These are phyloP conservation scores for Chaetops frenatus DNA, from an alignment of 2,113 vertebrate genomes.

Conservation along the genomic window DNA sequence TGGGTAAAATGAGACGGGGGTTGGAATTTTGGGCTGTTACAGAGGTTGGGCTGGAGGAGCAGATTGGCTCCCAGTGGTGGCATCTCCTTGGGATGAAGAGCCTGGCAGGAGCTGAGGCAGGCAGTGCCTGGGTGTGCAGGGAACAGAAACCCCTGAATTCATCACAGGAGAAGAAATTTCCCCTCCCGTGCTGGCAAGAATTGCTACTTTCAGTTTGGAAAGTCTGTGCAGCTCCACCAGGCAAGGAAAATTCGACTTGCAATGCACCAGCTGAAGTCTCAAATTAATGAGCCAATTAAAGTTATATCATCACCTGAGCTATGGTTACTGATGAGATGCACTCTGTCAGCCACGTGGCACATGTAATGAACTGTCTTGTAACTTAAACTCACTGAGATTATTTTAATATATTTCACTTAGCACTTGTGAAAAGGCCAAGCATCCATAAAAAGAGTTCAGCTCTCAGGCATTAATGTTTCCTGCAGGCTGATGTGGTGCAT, in stretches of 20 bases:
- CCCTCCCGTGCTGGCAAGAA: neutral
- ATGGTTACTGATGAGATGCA: neutral
- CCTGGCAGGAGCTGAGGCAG: neutral
- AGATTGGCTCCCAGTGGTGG: neutral
- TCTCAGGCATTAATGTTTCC: neutral
- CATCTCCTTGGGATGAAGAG: neutral
- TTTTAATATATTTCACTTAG: neutral
- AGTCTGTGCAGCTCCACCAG: neutral
- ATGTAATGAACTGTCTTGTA: neutral
- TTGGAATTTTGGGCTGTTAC: neutral
- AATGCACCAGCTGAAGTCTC: neutral
- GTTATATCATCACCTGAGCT: neutral
- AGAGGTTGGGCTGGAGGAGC: neutral
- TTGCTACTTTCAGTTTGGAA: neutral
- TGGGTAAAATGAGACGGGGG: rapidly evolving
- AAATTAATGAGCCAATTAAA: neutral
- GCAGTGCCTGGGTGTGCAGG: neutral
- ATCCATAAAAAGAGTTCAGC: neutral
- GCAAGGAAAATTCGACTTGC: neutral
- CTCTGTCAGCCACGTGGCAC: neutral
- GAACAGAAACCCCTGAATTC: neutral
- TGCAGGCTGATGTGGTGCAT: neutral
- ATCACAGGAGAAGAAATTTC: neutral
- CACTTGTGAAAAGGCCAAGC: neutral
- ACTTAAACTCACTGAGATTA: neutral